Base-by-base conservation (phyloP, 2,113 vertebrate genomes). In the Malurus melanocephalus region DNA sequence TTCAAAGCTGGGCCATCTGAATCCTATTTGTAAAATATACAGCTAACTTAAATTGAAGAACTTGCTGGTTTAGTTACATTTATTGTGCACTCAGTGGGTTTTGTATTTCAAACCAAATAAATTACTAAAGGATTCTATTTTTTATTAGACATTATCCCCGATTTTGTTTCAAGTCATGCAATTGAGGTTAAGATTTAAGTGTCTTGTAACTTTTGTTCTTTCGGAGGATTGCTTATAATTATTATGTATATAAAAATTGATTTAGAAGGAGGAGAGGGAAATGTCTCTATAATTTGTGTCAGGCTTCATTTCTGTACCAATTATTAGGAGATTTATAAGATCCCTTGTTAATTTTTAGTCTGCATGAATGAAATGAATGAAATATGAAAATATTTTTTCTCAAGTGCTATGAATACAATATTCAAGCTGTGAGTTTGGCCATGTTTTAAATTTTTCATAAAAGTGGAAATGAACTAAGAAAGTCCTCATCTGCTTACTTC, bases 371-470 rank as follows among this genome's bases (percentile, higher is more conserved):
- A 38, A 38, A 7, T 74, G 55, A 85, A 74, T 10, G 86, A 89
- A 95, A 92, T 43, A 52, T 0, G 3, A 73, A 48, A 67, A 38
- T 23, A 27, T 48, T 89, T 88, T 81, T 87, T 87, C 66, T 73
- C 12, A 87, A 92, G 38, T 66, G 16, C 75, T 91, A 23, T 87
- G 77, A 92, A 89, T 94, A 92, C 60, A 75, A 40, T 73, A 80
- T 80, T 85, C 87, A 93, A 93, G 85, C 90, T 95, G 90, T 87
- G 89, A 94, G 42, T 87, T 89, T 94, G 92, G 92, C 85, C 30
- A 42, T 74, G 75, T 71, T 90, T 89, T 91, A 76, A 49, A 77
- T 93, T 94, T 95, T 94, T 88, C 83, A 75, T 94, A 75, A 87
- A 88, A 77, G 33, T 45, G 60, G 60, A 87, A 94, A 87, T 84